Percentiles rank a stretch among this genome's conserved stretches.
Evolutionary conservation across 2,888 invertebrate genomes (phyloP).

Genomic region (Idaea dimidiata): DNA sequence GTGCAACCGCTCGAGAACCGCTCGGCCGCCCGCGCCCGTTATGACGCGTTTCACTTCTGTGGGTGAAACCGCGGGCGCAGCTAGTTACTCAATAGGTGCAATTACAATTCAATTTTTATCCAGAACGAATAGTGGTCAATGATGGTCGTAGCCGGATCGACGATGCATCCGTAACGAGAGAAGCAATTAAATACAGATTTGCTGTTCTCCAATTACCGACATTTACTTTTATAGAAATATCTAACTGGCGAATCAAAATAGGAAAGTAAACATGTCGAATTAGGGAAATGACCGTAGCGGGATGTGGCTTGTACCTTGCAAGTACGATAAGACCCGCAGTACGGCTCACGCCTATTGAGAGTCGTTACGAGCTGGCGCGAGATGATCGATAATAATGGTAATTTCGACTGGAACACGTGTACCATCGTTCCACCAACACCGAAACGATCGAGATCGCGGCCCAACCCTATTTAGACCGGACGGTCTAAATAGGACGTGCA

Average conservation of each 20-base stretch:
- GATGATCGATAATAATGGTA: constrained; percentile 82
- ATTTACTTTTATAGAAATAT: constrained; percentile 28
- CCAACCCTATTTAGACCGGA: constrained; percentile 54
- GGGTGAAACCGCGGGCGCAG: too few species aligned
- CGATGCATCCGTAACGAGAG: constrained; percentile 38
- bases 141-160: constrained; percentile 36
- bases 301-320: constrained; percentile 37
- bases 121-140: constrained; percentile 51
- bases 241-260: constrained; percentile 16
- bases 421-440: constrained; percentile 56
- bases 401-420: constrained; percentile 75
- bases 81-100: constrained; percentile 58
- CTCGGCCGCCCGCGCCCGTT: too few species aligned
- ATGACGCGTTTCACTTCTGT: too few species aligned
- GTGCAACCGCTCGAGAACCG: too few species aligned
- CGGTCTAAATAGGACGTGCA: constrained; percentile 49
- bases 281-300: constrained; percentile 56
- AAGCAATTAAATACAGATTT: constrained; percentile 49
- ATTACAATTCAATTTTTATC: constrained; percentile 70
- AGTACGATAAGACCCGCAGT: constrained; percentile 62
- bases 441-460: constrained; percentile 64
- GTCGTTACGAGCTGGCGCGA: constrained; percentile 72
- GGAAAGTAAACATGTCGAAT: constrained; percentile 58
- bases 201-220: constrained; percentile 38
- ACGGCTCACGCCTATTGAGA: constrained; percentile 65